These are phyloP conservation scores for Haplotaxodon microlepis DNA, from an alignment of 2,113 vertebrate species.

Conservation along the genomic window DNA sequence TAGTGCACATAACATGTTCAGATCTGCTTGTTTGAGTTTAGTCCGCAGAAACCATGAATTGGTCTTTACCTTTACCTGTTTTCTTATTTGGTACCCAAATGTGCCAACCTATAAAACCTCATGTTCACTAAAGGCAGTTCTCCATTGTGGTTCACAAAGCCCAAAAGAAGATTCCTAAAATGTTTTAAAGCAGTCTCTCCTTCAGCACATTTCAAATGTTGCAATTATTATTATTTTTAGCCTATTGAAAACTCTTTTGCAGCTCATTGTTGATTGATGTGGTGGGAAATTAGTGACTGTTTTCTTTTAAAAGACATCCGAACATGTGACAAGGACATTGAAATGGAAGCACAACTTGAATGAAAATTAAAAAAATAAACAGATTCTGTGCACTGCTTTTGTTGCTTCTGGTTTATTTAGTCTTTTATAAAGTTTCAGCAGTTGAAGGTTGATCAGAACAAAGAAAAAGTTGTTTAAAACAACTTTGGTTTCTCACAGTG, in stretches of 20 bases:
- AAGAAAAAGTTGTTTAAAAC: not conserved
- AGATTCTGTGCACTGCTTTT: not conserved
- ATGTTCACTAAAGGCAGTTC: not conserved
- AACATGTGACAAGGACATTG: not conserved
- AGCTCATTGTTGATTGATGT: not conserved
- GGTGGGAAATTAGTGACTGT: not conserved
- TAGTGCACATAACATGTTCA: not conserved
- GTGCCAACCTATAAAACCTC: not conserved
- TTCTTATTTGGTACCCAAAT: not conserved
- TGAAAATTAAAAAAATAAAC: not conserved
- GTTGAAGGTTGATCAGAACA: fast-evolving
- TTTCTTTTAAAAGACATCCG: not conserved
- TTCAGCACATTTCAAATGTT: not conserved
- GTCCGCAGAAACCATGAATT: fast-evolving
- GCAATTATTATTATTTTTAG: not conserved
- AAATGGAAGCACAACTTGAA: not conserved
- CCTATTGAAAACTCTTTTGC: not conserved
- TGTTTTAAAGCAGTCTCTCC: not conserved
- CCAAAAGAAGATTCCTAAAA: not conserved
- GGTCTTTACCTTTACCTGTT: not conserved
- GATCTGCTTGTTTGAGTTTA: not conserved
- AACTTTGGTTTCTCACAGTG: not conserved
- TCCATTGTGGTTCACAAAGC: not conserved
- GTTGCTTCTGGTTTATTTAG: not conserved
- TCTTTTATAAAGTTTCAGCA: not conserved